Evolutionary conservation across 2,888 invertebrate species (phyloP).

Genomic region (Parasteatoda lunata): DNA sequence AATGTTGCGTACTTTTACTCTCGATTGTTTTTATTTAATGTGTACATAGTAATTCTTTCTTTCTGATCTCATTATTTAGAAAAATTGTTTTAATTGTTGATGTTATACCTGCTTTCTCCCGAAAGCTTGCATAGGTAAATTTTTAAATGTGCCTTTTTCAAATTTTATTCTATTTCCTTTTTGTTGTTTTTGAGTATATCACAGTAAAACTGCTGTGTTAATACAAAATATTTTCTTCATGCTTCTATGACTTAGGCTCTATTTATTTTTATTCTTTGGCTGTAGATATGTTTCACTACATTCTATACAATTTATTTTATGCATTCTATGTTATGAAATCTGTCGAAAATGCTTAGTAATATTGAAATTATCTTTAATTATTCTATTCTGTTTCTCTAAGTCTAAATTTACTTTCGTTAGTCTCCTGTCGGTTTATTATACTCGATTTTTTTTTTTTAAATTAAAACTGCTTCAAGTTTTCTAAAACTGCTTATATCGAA

Average conservation of each 20-base stretch:
- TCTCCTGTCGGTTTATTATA: no score
- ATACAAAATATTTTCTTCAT: not conserved
- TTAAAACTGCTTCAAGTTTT: no score
- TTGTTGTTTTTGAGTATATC: not conserved
- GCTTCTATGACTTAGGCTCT: not conserved
- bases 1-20: not conserved
- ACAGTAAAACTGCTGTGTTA: not conserved
- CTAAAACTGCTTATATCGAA: no score
- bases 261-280: not conserved
- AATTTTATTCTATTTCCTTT: not conserved
- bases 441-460: no score
- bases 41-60: not conserved
- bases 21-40: not conserved
- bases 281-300: not conserved
- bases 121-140: constrained; percentile 48
- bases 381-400: no score
- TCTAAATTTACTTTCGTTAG: no score
- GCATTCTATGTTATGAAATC: no score
- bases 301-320: no score
- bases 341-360: no score
- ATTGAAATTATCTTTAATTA: no score
- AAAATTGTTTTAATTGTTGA: not conserved
- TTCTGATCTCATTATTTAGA: not conserved
- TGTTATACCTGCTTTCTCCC: constrained; percentile 45
- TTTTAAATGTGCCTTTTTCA: not conserved